Conservation (phyloP, 2,888 invertebrate genomes). For the Monoplex corrugatus region DNA sequence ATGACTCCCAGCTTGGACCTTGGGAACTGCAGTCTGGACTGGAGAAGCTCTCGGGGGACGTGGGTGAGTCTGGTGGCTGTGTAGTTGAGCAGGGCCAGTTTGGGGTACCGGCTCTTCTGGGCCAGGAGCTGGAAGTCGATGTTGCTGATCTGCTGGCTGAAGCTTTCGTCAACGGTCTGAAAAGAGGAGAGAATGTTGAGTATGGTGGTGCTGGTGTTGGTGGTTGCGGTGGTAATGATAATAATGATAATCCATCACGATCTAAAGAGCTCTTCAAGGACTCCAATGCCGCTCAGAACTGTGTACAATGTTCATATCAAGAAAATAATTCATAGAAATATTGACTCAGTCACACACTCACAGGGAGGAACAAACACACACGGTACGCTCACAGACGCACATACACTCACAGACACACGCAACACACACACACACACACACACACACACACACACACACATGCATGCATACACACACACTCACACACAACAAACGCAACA, state of each 20-base stretch:
- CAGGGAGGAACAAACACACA: no score
- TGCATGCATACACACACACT: conserved; percentile 2
- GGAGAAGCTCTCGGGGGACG: conserved; percentile 58
- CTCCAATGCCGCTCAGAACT: no score
- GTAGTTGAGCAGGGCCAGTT: conserved; percentile 58
- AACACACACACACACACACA: neutral
- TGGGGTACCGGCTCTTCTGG: conserved; percentile 60
- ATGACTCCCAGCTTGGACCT: conserved; percentile 60
- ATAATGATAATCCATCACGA: no score
- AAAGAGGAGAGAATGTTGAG: no score
- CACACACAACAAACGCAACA: no score
- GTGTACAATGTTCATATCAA: no score
- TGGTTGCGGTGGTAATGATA: no score
- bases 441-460: neutral
- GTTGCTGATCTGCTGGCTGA: conserved; percentile 55
- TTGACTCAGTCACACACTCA: no score
- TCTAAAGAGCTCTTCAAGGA: no score
- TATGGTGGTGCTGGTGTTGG: no score
- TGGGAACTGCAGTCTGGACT: conserved; percentile 66
- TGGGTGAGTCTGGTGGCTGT: conserved; percentile 57
- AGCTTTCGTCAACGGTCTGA: conserved; percentile 63
- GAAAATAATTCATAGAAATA: no score
- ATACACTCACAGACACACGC: no score
- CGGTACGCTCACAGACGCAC: neutral
- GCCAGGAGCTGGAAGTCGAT: conserved; percentile 62